Percentiles rank a stretch among this genome's conserved stretches.
phyloP scores from a whole-genome alignment of 2,113 vertebrate species.

The Triplophysa rosa region DNA sequence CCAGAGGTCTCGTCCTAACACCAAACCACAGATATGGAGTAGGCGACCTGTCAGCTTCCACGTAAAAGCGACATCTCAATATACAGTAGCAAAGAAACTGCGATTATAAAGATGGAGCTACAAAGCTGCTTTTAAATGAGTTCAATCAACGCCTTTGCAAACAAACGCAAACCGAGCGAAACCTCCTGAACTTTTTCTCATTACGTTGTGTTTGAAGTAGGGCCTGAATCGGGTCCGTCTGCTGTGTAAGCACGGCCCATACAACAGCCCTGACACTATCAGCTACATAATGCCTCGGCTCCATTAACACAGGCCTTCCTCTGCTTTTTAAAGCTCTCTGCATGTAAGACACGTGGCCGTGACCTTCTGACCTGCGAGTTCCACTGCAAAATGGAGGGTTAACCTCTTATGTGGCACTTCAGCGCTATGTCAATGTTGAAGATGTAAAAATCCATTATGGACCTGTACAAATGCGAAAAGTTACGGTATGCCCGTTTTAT shows the following conservation, averaged over 20 bases:
- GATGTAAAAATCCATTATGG: slow-evolving; percentile 16
- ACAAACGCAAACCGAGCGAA: slow-evolving; percentile 23
- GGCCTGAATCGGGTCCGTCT: slow-evolving; percentile 20
- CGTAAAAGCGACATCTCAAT: slow-evolving; percentile 5
- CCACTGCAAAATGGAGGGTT: slow-evolving; percentile 22
- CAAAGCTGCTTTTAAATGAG: slow-evolving; percentile 42
- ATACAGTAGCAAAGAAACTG: not conserved
- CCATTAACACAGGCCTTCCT: slow-evolving; percentile 38
- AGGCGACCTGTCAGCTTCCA: slow-evolving; percentile 1
- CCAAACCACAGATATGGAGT: slow-evolving; percentile 15
- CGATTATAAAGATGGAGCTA: slow-evolving; percentile 13
- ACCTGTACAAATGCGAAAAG: not conserved
- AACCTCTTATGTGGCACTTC: slow-evolving; percentile 35
- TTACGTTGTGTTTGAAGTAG: slow-evolving; percentile 36
- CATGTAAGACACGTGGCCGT: slow-evolving; percentile 46
- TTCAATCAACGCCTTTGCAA: slow-evolving; percentile 45
- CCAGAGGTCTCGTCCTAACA: slow-evolving; percentile 11
- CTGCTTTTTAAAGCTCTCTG: slow-evolving; percentile 4
- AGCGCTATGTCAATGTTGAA: slow-evolving; percentile 1
- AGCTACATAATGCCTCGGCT: slow-evolving; percentile 39
- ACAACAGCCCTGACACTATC: slow-evolving; percentile 31
- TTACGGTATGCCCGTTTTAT: not conserved
- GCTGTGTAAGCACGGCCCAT: slow-evolving; percentile 6
- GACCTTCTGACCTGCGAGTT: slow-evolving; percentile 45
- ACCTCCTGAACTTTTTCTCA: slow-evolving; percentile 34